Percentiles rank a stretch among this genome's conserved stretches.
phyloP scores from a whole-genome alignment of 2,888 invertebrate genomes.

The Apamea epomidion region DNA sequence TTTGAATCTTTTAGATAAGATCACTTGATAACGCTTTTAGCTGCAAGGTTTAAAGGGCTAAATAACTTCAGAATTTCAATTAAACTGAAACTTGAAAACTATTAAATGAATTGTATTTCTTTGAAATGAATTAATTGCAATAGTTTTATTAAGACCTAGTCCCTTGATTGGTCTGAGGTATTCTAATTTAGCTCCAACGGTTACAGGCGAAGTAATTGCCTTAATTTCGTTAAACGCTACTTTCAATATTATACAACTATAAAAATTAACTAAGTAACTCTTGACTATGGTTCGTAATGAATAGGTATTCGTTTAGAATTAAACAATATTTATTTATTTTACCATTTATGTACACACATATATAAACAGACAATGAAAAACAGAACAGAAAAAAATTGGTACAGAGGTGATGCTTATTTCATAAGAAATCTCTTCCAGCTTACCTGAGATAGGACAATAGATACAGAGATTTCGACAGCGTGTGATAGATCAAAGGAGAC shows the following conservation, averaged over 20 bases:
- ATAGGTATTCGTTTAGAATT: slow-evolving; percentile 1
- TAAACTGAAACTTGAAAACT: slow-evolving; percentile 16
- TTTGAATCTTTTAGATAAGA: not conserved
- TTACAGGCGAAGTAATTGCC: slow-evolving; percentile 33
- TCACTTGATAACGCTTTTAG: not conserved
- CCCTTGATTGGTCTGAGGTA: slow-evolving; percentile 17
- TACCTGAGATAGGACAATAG: no score
- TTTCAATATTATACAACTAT: slow-evolving; percentile 15
- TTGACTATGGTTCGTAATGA: slow-evolving; percentile 32
- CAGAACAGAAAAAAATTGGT: no score
- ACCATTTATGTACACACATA: no score
- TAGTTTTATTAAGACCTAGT: slow-evolving; percentile 21
- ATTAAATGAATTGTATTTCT: slow-evolving; percentile 39
- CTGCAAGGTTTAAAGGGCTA: slow-evolving; percentile 22
- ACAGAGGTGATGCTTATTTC: no score
- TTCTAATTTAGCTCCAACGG: slow-evolving; percentile 13
- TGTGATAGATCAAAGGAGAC: no score
- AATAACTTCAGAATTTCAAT: slow-evolving; percentile 27
- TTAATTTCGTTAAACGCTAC: slow-evolving; percentile 25
- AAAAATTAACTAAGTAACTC: slow-evolving; percentile 32
- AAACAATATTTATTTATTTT: no score
- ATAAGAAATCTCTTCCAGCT: no score
- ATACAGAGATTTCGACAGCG: no score
- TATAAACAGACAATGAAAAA: no score
- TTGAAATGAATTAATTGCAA: slow-evolving; percentile 29